Evolutionary conservation across 2,888 invertebrate species (phyloP), one percentile per base, ranked within the genome.

Genomic region (Oscheius sp.): DNA sequence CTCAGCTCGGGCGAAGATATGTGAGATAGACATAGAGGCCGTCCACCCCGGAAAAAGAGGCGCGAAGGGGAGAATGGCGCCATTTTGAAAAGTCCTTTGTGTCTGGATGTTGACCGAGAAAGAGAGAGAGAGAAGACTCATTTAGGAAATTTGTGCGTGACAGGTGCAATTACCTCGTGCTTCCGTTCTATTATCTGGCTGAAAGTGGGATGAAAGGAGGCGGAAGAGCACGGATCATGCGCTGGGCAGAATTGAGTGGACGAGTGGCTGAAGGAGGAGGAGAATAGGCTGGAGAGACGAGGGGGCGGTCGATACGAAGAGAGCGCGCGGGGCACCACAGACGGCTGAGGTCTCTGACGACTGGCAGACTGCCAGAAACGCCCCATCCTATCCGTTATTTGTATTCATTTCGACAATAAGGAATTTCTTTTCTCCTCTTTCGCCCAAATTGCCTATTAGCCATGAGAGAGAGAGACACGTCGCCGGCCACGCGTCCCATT

Each of bases 291-390:
- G 42, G 42, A 42, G 42, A 42, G 42, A 42, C 42, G 29, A 37
- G 51, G 59, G 70, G 70, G 70, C 58, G 59, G 70, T 59, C 58
- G 59, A 59, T 57, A 59, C 70, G 70, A 58, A 35, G 32, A 21
- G 21, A 42, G 42, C 58, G 58, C 70, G 42, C 62, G 53, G 66
- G 7, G 42, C 42, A 7, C 21, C 42, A 42, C 70, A 59, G 47
- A 59, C 68, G 57, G 70, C 42, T 50, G 70, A 70, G 70, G 70
- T 33, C 66, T 37, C 1, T 33, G 58, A 11, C 37, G 21, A 33
- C 59, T 70, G 70, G 70, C 70, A 58, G 42, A 21, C 57, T 70
- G 70, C 70, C 70, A 70, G 59, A 32, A 42, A 48, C 53, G 48
- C 48, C 55, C 55, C 53, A 51, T n/a, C 13, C 32, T 42, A 5